These are phyloP conservation scores for Potamilus streckersoni DNA, from an alignment of 1,140 invertebrate species.

Conservation along the genomic window DNA sequence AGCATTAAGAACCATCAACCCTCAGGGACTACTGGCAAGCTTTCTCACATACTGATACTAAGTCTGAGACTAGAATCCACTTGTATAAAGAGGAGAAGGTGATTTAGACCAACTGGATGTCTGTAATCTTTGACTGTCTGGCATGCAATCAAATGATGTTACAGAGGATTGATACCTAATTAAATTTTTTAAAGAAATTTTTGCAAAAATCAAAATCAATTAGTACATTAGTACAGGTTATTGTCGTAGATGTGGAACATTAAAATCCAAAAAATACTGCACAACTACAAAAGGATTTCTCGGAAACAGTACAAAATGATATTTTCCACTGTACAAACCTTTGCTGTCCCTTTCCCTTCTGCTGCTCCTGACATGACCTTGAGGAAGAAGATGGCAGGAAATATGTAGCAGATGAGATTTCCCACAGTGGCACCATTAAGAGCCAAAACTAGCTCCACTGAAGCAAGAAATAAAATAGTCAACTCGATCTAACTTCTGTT, in stretches of 20 bases:
- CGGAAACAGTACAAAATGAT: background rate
- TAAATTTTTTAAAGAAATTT: background rate
- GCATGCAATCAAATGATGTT: too few relatives aligned
- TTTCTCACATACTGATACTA: too few relatives aligned
- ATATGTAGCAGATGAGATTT: conserved; percentile 91
- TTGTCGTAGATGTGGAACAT: background rate
- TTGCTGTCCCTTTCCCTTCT: conserved; percentile 67
- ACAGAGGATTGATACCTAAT: too few relatives aligned
- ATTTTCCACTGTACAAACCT: conserved; percentile 57
- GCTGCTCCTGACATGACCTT: conserved; percentile 67
- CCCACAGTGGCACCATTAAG: conserved; percentile 95
- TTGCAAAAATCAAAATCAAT: background rate
- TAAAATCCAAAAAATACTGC: background rate
- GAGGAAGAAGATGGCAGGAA: conserved; percentile 81
- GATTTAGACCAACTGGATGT: too few relatives aligned
- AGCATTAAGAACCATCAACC: too few relatives aligned
- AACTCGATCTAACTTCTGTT: background rate
- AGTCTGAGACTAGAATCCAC: too few relatives aligned
- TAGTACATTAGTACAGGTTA: background rate
- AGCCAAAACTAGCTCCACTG: conserved; percentile 92
- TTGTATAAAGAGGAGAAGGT: too few relatives aligned
- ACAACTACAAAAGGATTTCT: background rate
- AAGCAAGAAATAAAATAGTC: conserved; percentile 33
- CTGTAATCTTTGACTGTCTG: too few relatives aligned
- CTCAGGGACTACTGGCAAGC: too few relatives aligned